Conservation (phyloP, 2,797 vertebrate species). For the Pseudocheirus occidentalis region DNA sequence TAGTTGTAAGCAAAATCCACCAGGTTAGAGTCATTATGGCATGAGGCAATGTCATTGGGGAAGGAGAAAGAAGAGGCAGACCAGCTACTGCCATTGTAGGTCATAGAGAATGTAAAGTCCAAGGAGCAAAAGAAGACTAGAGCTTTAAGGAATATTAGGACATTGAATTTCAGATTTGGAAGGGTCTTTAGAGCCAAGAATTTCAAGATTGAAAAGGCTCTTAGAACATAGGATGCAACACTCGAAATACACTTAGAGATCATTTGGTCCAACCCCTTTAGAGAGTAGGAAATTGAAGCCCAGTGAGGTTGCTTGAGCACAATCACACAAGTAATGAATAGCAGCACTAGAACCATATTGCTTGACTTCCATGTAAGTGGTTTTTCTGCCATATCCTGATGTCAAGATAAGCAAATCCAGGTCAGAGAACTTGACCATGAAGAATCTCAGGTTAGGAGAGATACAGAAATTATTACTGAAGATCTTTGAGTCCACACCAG, state of each 20-base stretch:
- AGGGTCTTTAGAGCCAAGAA: not conserved
- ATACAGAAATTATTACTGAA: not conserved
- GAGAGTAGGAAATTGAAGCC: not conserved
- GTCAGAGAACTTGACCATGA: not conserved
- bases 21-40: not conserved
- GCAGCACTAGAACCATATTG: not conserved
- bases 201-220: not conserved
- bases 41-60: not conserved
- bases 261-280: not conserved
- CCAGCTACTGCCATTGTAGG: not conserved
- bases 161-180: not conserved
- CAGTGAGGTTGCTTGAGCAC: not conserved
- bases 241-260: not conserved
- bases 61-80: not conserved
- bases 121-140: not conserved
- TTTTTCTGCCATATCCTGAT: not conserved
- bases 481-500: not conserved
- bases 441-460: not conserved
- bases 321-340: not conserved
- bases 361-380: not conserved
- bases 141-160: not conserved
- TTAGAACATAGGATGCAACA: not conserved
- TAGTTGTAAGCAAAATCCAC: not conserved
- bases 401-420: not conserved
- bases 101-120: not conserved